phyloP scores from a whole-genome alignment of 2,888 invertebrate species.

The Calephelis perditalis region DNA sequence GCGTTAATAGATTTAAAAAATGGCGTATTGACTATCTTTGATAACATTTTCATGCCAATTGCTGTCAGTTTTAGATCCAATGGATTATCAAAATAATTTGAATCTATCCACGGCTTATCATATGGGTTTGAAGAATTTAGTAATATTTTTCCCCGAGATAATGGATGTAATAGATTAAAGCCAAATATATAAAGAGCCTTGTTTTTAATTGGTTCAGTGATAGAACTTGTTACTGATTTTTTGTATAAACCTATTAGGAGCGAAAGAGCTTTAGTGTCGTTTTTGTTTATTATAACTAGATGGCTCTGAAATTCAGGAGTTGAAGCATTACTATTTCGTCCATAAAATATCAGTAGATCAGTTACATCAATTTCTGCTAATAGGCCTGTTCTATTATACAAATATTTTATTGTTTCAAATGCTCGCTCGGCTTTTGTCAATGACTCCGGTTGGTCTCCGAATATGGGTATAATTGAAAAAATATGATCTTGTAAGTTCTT shows the following conservation, averaged over 20 bases:
- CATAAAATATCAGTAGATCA: constrained; percentile 64
- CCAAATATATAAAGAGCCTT: constrained; percentile 44
- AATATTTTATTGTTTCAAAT: constrained; percentile 42
- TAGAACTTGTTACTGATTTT: constrained; percentile 14
- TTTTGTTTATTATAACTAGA: constrained; percentile 28
- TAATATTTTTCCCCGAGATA: too few species aligned
- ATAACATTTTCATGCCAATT: too few species aligned
- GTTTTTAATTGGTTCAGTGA: constrained; percentile 38
- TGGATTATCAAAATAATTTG: too few species aligned
- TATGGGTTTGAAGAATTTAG: too few species aligned
- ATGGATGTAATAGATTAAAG: too few species aligned
- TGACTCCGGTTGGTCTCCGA: constrained; percentile 2
- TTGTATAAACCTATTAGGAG: neutral
- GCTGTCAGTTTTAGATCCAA: too few species aligned
- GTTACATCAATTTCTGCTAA: constrained; percentile 65
- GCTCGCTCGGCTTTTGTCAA: constrained; percentile 36
- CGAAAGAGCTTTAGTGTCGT: neutral
- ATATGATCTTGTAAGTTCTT: too few species aligned
- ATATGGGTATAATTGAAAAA: neutral
- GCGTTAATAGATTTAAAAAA: constrained; percentile 45
- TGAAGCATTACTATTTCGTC: constrained; percentile 38
- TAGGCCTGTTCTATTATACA: constrained; percentile 69
- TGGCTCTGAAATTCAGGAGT: constrained; percentile 49
- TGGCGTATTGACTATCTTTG: too few species aligned
- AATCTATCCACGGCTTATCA: too few species aligned